phyloP scores from a whole-genome alignment of 2,888 invertebrate genomes.

The Melieria picta region DNA sequence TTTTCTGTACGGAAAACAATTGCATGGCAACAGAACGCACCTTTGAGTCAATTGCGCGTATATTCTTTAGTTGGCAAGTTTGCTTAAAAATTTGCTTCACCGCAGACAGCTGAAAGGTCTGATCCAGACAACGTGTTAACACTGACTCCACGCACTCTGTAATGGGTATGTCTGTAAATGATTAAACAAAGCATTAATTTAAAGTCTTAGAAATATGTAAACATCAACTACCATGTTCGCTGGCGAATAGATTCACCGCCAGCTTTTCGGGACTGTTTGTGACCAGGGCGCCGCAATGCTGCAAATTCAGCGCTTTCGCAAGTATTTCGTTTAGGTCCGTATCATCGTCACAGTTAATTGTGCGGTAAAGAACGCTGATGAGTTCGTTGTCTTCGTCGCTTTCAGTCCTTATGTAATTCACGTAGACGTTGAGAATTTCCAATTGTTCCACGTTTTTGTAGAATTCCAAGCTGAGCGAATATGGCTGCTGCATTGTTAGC shows the following conservation, averaged over 20 bases:
- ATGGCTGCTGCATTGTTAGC: slow-evolving; percentile 43
- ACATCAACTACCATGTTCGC: slow-evolving; percentile 32
- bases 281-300: slow-evolving; percentile 40
- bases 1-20: too few relatives aligned
- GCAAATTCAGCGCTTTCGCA: slow-evolving; percentile 35
- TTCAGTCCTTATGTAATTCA: slow-evolving; percentile 41
- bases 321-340: slow-evolving; percentile 9
- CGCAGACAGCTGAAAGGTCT: slow-evolving; percentile 34
- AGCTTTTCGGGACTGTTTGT: slow-evolving; percentile 21
- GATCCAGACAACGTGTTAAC: slow-evolving; percentile 36
- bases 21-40: too few relatives aligned
- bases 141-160: slow-evolving; percentile 39
- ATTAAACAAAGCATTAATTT: neutral
- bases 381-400: slow-evolving; percentile 33
- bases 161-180: slow-evolving; percentile 17
- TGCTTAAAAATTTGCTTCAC: slow-evolving; percentile 30
- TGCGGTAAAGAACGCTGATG: slow-evolving; percentile 36
- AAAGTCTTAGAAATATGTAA: neutral
- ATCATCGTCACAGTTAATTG: neutral
- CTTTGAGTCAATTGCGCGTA: too few relatives aligned
- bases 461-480: slow-evolving; percentile 46
- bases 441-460: slow-evolving; percentile 42
- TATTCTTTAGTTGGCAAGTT: slow-evolving; percentile 6
- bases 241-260: slow-evolving; percentile 32
- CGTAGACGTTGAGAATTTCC: slow-evolving; percentile 45